phyloP scores from a whole-genome alignment of 2,888 invertebrate genomes.

The Elysia crispata region DNA sequence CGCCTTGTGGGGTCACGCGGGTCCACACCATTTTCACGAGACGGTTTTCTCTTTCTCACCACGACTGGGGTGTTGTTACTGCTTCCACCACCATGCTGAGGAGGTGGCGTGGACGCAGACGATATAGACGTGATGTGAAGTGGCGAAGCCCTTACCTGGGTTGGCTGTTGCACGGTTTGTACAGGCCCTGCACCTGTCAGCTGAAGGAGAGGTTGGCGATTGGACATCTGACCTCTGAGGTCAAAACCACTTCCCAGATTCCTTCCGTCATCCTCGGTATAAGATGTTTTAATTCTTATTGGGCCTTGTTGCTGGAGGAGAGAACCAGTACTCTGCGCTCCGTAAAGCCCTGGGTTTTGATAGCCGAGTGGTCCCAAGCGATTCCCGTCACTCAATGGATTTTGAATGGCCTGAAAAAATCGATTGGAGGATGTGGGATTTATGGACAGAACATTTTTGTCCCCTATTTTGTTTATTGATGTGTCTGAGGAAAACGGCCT shows the following conservation, averaged over 20 bases:
- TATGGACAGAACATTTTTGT: slow-evolving; percentile 1
- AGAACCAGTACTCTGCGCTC: slow-evolving; percentile 47
- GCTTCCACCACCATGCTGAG: too few relatives aligned
- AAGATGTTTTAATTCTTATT: background rate
- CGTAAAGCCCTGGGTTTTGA: slow-evolving; percentile 5
- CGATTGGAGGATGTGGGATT: slow-evolving; percentile 43
- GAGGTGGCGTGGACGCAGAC: too few relatives aligned
- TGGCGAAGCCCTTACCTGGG: background rate
- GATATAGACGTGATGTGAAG: background rate
- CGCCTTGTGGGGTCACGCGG: slow-evolving; percentile 48
- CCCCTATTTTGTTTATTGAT: slow-evolving; percentile 10
- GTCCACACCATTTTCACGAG: background rate
- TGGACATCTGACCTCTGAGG: slow-evolving; percentile 51
- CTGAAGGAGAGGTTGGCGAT: slow-evolving; percentile 42
- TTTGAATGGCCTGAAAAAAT: slow-evolving; percentile 50
- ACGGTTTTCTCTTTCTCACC: background rate
- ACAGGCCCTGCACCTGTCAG: background rate
- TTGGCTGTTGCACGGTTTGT: background rate
- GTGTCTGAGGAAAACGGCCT: slow-evolving; percentile 46
- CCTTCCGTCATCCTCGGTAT: background rate
- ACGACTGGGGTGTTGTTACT: too few relatives aligned
- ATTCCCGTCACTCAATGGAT: slow-evolving; percentile 19
- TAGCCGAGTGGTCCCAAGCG: slow-evolving; percentile 27
- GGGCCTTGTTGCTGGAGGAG: slow-evolving; percentile 13
- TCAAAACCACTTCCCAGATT: slow-evolving; percentile 46